Conservation (phyloP, 2,797 vertebrate genomes). For the Acanthurus leucopareius region DNA sequence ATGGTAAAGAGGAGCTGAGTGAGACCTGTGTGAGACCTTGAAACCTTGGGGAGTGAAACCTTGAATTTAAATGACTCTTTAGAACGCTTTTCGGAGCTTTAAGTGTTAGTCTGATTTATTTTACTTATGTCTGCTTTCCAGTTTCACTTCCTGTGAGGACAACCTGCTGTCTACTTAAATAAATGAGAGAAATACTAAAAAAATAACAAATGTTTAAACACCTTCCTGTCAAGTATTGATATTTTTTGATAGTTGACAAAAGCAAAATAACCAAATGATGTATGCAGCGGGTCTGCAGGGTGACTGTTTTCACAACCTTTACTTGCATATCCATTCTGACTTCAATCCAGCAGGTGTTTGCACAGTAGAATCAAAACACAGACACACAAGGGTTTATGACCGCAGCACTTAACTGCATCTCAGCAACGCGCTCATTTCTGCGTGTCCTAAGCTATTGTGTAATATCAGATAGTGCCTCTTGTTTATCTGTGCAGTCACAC, state of each 20-base stretch:
- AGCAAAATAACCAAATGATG: background rate
- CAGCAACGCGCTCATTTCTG: conserved; percentile 36
- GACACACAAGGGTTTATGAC: conserved; percentile 53
- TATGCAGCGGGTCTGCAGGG: background rate
- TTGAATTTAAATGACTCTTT: background rate
- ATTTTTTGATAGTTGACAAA: background rate
- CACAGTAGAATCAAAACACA: conserved; percentile 57
- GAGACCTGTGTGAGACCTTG: background rate
- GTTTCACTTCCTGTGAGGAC: background rate
- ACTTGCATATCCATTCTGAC: conserved; percentile 32
- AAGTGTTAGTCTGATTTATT: background rate
- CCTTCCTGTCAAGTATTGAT: background rate
- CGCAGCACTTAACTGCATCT: conserved; percentile 38
- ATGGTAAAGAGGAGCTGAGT: accelerated
- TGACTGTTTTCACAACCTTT: conserved; percentile 26
- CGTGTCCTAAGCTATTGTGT: background rate
- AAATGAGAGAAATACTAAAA: background rate
- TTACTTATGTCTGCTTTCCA: background rate
- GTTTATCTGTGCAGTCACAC: conserved; percentile 1
- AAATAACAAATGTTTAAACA: too few relatives aligned
- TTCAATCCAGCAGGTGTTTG: conserved; percentile 62
- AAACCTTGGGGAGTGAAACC: too few relatives aligned
- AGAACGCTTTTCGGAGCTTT: background rate
- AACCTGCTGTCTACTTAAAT: background rate
- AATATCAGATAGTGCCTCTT: conserved; percentile 8